Conservation (phyloP, 2,113 vertebrate genomes). For the Isurus oxyrinchus region DNA sequence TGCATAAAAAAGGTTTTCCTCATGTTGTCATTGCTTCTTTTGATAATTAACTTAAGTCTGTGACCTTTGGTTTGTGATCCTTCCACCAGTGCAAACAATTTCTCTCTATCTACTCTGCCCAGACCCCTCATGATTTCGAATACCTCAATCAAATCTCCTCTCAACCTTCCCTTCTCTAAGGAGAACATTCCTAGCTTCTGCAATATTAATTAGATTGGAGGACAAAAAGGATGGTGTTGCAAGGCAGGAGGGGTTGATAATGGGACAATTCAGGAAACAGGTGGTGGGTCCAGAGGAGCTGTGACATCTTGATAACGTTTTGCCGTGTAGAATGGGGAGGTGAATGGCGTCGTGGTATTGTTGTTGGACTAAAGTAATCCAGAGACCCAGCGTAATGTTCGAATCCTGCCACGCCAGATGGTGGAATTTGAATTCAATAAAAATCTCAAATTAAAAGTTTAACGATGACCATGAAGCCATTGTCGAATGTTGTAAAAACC, state of each 20-base stretch:
- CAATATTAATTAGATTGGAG: not conserved
- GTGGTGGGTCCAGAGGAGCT: not conserved
- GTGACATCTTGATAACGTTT: not conserved
- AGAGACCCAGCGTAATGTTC: too few species aligned
- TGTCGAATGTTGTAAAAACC: too few species aligned
- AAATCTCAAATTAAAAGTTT: too few species aligned
- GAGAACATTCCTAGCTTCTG: not conserved
- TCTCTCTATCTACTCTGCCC: not conserved
- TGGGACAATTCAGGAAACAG: not conserved
- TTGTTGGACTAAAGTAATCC: too few species aligned
- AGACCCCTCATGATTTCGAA: not conserved
- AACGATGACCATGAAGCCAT: too few species aligned
- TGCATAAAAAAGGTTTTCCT: not conserved
- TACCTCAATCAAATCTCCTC: not conserved
- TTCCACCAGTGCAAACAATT: not conserved
- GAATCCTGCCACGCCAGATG: too few species aligned
- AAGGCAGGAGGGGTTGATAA: not conserved
- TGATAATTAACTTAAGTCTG: too few species aligned
- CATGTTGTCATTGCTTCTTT: not conserved
- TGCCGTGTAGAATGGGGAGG: too few species aligned
- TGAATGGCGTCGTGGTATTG: too few species aligned
- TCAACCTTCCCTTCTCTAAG: not conserved
- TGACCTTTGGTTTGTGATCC: not conserved
- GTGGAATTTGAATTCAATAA: too few species aligned
- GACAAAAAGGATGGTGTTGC: not conserved